phyloP scores from a whole-genome alignment of 2,888 invertebrate species.

The Oligia latruncula region DNA sequence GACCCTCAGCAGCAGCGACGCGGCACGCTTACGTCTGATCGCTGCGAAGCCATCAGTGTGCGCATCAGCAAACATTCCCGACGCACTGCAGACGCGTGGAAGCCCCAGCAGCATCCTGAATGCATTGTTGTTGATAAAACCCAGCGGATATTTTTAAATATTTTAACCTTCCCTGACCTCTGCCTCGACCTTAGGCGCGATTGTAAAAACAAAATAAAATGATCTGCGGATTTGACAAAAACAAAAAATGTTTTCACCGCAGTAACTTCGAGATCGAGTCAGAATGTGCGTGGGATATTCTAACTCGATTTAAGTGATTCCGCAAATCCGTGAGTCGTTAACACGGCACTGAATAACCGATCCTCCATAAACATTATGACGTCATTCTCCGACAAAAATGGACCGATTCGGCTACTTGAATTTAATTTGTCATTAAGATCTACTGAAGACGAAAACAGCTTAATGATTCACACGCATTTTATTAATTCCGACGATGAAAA shows the following conservation, averaged over 20 bases:
- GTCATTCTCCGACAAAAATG: conserved; percentile 42
- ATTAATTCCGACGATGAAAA: conserved; percentile 62
- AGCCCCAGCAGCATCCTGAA: no score
- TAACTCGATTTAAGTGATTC: conserved; percentile 50
- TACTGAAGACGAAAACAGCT: conserved; percentile 54
- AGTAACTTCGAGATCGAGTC: conserved; percentile 33
- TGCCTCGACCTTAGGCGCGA: background rate
- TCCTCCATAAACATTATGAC: conserved; percentile 39
- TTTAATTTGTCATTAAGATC: conserved; percentile 58
- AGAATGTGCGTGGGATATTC: conserved; percentile 40
- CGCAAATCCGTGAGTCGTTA: conserved; percentile 49
- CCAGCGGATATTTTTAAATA: conserved; percentile 46
- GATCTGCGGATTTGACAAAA: conserved; percentile 23
- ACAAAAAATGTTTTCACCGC: conserved; percentile 12
- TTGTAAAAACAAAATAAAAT: conserved; percentile 48
- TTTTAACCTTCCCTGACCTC: conserved; percentile 45
- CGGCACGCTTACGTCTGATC: no score
- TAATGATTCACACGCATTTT: conserved; percentile 63
- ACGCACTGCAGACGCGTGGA: no score
- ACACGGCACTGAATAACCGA: conserved; percentile 33
- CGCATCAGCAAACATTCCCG: no score
- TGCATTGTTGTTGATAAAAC: background rate
- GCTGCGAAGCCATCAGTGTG: no score
- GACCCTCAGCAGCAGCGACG: no score
- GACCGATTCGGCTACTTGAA: conserved; percentile 52